phyloP scores from a whole-genome alignment of 2,113 vertebrate species.

The Pelodiscus sinensis region DNA sequence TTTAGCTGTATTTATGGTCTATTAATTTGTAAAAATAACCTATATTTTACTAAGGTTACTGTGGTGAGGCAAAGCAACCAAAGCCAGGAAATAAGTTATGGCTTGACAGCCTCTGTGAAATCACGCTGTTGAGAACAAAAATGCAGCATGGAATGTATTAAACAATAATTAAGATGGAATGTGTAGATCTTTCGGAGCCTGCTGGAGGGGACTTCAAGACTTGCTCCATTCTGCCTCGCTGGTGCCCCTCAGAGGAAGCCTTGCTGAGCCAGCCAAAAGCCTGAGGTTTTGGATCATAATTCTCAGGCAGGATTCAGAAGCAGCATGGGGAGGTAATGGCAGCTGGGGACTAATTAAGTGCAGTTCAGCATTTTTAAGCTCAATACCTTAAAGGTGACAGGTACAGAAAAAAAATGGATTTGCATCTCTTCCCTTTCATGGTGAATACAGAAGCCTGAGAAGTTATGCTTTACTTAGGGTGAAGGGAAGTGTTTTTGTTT shows the following conservation, averaged over 20 bases:
- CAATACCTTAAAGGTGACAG: neutral
- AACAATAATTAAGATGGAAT: neutral
- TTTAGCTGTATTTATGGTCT: neutral
- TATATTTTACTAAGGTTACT: neutral
- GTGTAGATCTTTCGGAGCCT: slow-evolving; percentile 21
- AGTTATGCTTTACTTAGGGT: neutral
- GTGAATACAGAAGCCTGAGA: neutral
- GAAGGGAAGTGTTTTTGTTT: neutral
- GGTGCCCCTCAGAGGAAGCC: neutral
- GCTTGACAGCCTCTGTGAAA: neutral
- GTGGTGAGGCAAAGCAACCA: neutral
- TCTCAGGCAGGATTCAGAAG: neutral
- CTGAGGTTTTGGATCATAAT: neutral
- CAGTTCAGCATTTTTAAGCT: neutral
- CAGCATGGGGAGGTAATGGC: slow-evolving; percentile 23
- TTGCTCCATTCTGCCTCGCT: slow-evolving; percentile 20
- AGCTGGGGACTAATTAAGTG: slow-evolving; percentile 13
- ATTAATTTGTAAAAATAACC: neutral
- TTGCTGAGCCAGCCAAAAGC: slow-evolving; percentile 18
- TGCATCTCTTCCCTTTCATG: neutral
- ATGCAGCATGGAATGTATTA: neutral
- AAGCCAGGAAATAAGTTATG: neutral
- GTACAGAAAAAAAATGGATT: neutral
- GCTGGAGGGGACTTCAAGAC: neutral
- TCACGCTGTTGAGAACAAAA: neutral